Evolutionary conservation across 2,888 invertebrate species (phyloP).

Genomic region (Adela reaumurella): DNA sequence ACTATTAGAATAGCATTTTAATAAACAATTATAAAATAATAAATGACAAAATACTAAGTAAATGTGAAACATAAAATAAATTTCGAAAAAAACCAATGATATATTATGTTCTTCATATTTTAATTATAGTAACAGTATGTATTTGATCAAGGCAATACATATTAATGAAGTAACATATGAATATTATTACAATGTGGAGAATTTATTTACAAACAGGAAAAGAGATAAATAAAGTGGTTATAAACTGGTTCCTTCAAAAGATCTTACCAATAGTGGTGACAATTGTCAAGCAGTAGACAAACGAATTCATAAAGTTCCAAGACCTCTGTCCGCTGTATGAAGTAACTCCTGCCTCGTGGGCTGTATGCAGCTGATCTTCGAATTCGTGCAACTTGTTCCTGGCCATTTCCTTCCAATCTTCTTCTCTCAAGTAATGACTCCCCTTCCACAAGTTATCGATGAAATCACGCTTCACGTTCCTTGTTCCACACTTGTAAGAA

Average conservation of each 20-base stretch:
- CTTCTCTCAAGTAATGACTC: slow-evolving; percentile 78
- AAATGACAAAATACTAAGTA: no score
- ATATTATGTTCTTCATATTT: no score
- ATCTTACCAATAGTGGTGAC: slow-evolving; percentile 85
- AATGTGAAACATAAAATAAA: no score
- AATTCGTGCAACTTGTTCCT: slow-evolving; percentile 76
- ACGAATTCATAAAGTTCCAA: slow-evolving; percentile 85
- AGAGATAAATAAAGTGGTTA: slow-evolving; percentile 4
- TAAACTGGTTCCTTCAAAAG: slow-evolving; percentile 4
- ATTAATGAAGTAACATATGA: no score
- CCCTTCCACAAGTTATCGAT: slow-evolving; percentile 78
- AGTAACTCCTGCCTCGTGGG: slow-evolving; percentile 80
- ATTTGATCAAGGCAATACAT: no score
- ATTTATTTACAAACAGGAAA: no score
- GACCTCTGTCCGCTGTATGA: slow-evolving; percentile 80
- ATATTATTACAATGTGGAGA: no score
- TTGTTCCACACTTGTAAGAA: slow-evolving; percentile 84
- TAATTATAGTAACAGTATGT: no score
- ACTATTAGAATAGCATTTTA: no score
- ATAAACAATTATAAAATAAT: no score
- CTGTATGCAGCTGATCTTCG: slow-evolving; percentile 79
- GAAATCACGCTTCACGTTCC: slow-evolving; percentile 81
- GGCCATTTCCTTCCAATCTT: slow-evolving; percentile 87
- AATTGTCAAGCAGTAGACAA: slow-evolving; percentile 82
- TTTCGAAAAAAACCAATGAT: no score